Conservation (phyloP, 1,140 invertebrate species). For the Parapsyche elsis region DNA sequence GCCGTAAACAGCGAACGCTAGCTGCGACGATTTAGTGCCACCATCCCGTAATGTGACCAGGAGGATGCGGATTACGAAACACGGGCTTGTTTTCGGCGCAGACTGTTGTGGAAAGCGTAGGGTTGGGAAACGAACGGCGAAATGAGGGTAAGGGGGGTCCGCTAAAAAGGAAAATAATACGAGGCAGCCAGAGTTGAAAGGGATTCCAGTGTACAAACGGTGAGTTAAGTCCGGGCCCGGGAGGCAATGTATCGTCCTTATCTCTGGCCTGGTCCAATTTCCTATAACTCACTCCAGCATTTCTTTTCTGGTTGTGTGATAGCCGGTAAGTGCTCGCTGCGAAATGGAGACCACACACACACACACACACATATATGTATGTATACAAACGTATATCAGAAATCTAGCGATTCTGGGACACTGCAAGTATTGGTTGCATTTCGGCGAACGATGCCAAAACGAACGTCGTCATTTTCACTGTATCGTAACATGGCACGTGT, state of each 20-base stretch:
- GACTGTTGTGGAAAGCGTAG: neutral
- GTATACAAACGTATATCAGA: no score
- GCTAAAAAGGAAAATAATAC: constrained; percentile 33
- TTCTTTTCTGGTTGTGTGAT: constrained; percentile 23
- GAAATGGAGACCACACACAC: constrained; percentile 1
- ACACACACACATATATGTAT: neutral
- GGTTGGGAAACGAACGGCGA: neutral
- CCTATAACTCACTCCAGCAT: constrained; percentile 39
- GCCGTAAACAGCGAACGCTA: neutral
- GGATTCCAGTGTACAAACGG: constrained; percentile 38
- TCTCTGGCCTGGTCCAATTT: constrained; percentile 40
- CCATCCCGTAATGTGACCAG: constrained; percentile 1
- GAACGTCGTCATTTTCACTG: no score
- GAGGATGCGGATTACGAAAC: constrained; percentile 22
- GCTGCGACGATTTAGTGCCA: constrained; percentile 18
- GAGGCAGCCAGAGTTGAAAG: constrained; percentile 20
- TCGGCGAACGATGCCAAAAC: no score
- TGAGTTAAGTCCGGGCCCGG: constrained; percentile 32
- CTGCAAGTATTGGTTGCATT: no score
- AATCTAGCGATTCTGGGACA: no score
- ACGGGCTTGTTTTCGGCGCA: constrained; percentile 9
- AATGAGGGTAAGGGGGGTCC: neutral
- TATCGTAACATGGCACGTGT: no score
- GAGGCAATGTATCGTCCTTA: constrained; percentile 40
- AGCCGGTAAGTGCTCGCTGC: constrained; percentile 3